A percentile compares a stretch with the other conserved stretches of the same genome.
These are phyloP conservation scores for Cinara cedri DNA, from an alignment of 2,888 invertebrate genomes.

Conservation along the genomic window DNA sequence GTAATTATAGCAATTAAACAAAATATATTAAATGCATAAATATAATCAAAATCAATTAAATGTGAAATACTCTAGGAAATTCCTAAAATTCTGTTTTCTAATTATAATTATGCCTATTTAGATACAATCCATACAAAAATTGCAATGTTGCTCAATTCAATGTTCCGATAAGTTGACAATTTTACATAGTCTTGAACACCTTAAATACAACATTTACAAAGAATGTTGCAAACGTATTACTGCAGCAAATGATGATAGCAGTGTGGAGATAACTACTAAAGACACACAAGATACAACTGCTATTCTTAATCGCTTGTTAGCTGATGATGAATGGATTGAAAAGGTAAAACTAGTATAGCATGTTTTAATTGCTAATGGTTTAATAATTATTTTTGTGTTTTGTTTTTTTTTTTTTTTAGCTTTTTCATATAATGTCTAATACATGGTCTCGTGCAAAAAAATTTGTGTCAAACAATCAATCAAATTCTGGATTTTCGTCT, in stretches of 20 bases:
- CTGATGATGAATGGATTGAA: slow-evolving; percentile 40
- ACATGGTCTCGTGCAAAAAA: slow-evolving; percentile 13
- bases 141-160: slow-evolving; percentile 26
- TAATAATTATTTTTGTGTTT: too few species aligned
- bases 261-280: background rate
- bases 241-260: slow-evolving; percentile 10
- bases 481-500: background rate
- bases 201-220: slow-evolving; percentile 35
- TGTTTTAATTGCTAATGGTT: too few species aligned
- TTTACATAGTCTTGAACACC: slow-evolving; percentile 23
- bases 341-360: background rate
- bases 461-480: slow-evolving; percentile 4
- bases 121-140: background rate
- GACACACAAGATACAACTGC: slow-evolving; percentile 9
- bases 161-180: slow-evolving; percentile 16
- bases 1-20: too few species aligned
- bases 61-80: too few species aligned
- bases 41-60: too few species aligned
- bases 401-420: slow-evolving; percentile 9
- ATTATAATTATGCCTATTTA: slow-evolving; percentile 2
- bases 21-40: too few species aligned
- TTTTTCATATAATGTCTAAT: slow-evolving; percentile 14
- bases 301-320: slow-evolving; percentile 33
- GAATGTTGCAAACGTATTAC: slow-evolving; percentile 40
- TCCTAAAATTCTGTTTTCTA: background rate